Base-by-base conservation (phyloP, 2,797 vertebrate species). In the Mustela erminea region DNA sequence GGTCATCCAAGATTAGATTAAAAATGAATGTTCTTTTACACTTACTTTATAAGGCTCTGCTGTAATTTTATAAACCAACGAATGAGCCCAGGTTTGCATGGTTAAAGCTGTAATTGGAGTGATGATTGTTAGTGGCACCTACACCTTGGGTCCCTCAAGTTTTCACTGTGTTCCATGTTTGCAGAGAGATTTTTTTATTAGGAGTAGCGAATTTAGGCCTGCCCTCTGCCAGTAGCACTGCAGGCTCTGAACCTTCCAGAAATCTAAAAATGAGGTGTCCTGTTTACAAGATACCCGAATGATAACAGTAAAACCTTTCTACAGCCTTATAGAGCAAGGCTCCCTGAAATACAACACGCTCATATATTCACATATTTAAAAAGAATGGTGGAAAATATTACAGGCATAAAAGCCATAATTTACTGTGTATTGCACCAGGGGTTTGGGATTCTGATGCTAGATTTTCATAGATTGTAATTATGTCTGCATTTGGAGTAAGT, bases 381-480 rank as follows among this genome's bases (percentile, higher is more conserved):
- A 60, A n/a, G 58, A 87, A 32, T 90, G 78, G 87, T 29, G 92
- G 89, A 87, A 97, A 94, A 93, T 93, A 96, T 78, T 54, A 82
- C 60, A 93, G 97, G 78, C 75, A 78, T 96, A 66, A 97, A 92
- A 92, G 84, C 84, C 74, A 10, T 93, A 54, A 96, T 96, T 95
- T 95, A 75, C 84, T 68, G 62, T 68, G 49, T 72, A 56, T 68
- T 72, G 38, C 83, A 66, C 20, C 62, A 72, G 92, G 85, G 66
- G 54, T 62, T 84, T 85, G 89, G 41, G 58, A 56, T 82, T 93
- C 70, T 82, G 91, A 95, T 17, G 96, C 25, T 94, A 66, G 82
- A 93, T 93, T 97, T 96, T 95, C 93, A 82, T 56, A 80, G 96
- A 87, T 96, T 89, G 87, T 97, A 95, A 97, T 97, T 95, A 95